phyloP scores from a whole-genome alignment of 2,797 vertebrate species.

The Sebastes paucispinis region DNA sequence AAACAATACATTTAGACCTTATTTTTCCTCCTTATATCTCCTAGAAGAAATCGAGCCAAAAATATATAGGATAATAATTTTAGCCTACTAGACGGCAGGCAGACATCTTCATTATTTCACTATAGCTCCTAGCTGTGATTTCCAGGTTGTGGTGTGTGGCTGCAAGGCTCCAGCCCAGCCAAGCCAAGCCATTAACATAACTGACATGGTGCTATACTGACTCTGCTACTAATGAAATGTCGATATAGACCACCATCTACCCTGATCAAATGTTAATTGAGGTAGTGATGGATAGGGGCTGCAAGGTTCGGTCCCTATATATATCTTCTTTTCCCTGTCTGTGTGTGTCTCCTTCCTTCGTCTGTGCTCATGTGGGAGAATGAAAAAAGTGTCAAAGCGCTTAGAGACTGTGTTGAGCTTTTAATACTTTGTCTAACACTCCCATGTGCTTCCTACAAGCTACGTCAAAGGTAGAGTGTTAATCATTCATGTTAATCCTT shows the following conservation, averaged over 20 bases:
- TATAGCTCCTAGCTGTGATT: slow-evolving; percentile 12
- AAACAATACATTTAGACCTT: background rate
- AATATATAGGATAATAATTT: background rate
- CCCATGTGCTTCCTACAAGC: background rate
- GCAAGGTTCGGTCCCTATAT: slow-evolving; percentile 3
- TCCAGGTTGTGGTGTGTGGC: slow-evolving; percentile 40
- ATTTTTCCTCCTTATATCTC: background rate
- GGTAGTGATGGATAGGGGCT: slow-evolving; percentile 60
- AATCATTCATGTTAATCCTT: slow-evolving; percentile 17
- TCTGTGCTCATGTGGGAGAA: background rate
- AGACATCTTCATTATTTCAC: slow-evolving; percentile 41
- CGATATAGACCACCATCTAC: slow-evolving; percentile 64
- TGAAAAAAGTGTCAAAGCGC: background rate
- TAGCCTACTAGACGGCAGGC: background rate
- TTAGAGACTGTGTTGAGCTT: background rate
- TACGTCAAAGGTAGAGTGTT: background rate
- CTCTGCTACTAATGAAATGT: slow-evolving; percentile 73
- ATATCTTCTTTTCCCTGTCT: background rate
- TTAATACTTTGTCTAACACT: background rate
- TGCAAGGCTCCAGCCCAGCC: slow-evolving; percentile 21
- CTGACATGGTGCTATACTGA: slow-evolving; percentile 50
- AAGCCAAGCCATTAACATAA: slow-evolving; percentile 60
- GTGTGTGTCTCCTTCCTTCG: background rate
- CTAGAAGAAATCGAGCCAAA: background rate
- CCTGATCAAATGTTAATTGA: slow-evolving; percentile 74